Conservation (phyloP, 2,888 invertebrate genomes). For the Spisula solida region DNA sequence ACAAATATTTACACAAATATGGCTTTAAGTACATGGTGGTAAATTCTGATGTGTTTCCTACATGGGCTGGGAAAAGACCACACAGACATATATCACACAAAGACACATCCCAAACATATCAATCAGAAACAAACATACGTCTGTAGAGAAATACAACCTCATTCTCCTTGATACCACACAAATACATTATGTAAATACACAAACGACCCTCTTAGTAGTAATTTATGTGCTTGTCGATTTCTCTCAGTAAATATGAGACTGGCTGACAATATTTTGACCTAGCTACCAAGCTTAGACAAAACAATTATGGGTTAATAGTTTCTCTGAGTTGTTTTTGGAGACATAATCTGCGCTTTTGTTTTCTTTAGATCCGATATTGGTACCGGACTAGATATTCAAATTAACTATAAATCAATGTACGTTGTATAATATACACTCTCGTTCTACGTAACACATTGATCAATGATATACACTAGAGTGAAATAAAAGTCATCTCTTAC, state of each 20-base stretch:
- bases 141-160: no score
- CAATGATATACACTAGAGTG: no score
- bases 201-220: not conserved
- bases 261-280: not conserved
- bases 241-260: not conserved
- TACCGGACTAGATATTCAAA: not conserved
- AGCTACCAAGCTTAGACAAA: not conserved
- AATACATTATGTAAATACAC: no score
- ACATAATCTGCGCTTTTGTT: not conserved
- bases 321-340: not conserved
- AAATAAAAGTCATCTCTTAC: no score
- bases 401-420: not conserved
- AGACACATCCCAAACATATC: not conserved
- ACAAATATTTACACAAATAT: no score
- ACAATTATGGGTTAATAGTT: not conserved
- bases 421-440: no score
- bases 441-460: no score
- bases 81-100: not conserved
- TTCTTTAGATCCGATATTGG: not conserved
- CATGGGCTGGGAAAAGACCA: not conserved
- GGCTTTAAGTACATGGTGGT: no score
- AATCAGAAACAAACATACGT: no score
- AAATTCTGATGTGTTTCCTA: no score
- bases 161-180: no score
- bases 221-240: not conserved